Evolutionary conservation across 2,113 vertebrate genomes (phyloP), one percentile per base, ranked within the genome.

Genomic region (Alethe castanea): DNA sequence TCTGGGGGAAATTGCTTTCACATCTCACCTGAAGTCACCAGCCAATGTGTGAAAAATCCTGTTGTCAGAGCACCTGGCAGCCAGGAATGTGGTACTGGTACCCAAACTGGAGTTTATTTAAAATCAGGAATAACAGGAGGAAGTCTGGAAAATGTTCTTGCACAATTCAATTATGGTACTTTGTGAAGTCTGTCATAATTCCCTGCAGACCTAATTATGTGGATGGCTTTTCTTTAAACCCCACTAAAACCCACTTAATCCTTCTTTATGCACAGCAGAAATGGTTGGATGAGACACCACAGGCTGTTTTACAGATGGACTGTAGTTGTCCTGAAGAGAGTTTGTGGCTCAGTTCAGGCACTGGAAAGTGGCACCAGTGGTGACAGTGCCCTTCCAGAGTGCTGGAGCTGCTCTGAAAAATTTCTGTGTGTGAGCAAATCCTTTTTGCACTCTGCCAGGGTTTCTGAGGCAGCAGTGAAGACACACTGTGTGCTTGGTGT

Each of bases 121-220:
- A 47, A 86, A 67, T 25, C 40, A 42, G 62, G 14, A 53, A 12
- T 53, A 18, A 31, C 52, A 53, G 28, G 59, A 72, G 70, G 81
- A 91, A 94, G 65, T 74, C 83, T 95, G 72, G 64, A 91, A 92
- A 81, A 61, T 2, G 1, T 85, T 87, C 48, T 57, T 76, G 57
- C 81, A 91, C 81, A 80, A 82, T 92, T 91, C 53, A 67, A 29
- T 89, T 84, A 62, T 1, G 29, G 44, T 36, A n/a, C 48, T 87
- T 69, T 25, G 36, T 82, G 72, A 92, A 61, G 57, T 65, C 57
- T 89, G 31, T 79, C 81, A 80, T 79, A 92, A 89, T 79, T 96
- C 84, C 91, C 89, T 81, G 78, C 81, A 94, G 81, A 94, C 78
- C 74, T 82, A 81, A 89, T 92, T 92, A 87, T 57, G 66, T 42